Conservation (phyloP, 2,797 vertebrate genomes). For the Syngnathus acus region DNA sequence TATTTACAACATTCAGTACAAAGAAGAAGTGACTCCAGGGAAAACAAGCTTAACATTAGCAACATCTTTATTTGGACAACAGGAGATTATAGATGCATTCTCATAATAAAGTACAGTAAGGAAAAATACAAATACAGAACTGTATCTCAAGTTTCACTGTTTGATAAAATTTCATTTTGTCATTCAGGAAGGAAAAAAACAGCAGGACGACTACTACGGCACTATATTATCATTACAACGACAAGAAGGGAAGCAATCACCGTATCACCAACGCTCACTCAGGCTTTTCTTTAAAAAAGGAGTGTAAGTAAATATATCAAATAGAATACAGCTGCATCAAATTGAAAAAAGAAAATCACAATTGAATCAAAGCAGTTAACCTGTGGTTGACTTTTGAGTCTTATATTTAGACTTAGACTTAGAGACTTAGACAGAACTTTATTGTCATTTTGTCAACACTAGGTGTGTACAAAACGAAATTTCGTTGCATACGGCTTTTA, state of each 20-base stretch:
- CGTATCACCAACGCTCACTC: not conserved
- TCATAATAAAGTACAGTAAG: conserved; percentile 54
- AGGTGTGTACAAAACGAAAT: no score
- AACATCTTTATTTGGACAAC: conserved; percentile 68
- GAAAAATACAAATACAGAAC: conserved; percentile 67
- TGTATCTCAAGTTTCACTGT: conserved; percentile 57
- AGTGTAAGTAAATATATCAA: not conserved
- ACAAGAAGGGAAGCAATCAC: conserved; percentile 9
- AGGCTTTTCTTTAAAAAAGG: not conserved
- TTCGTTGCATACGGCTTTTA: no score
- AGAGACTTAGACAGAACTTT: no score
- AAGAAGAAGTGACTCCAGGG: not conserved
- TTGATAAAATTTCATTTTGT: not conserved
- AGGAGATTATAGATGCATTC: conserved; percentile 52
- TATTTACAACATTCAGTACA: not conserved
- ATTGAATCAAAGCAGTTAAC: not conserved
- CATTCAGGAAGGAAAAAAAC: conserved; percentile 15
- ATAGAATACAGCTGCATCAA: not conserved
- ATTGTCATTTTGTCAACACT: no score
- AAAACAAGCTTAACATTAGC: conserved; percentile 37
- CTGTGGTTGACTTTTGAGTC: not conserved
- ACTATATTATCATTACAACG: not conserved
- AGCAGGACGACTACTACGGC: conserved; percentile 6
- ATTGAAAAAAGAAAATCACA: not conserved
- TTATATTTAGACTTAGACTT: no score